These are phyloP conservation scores for Muschampia staudingeri DNA, from an alignment of 2,888 invertebrate species.

Conservation along the genomic window DNA sequence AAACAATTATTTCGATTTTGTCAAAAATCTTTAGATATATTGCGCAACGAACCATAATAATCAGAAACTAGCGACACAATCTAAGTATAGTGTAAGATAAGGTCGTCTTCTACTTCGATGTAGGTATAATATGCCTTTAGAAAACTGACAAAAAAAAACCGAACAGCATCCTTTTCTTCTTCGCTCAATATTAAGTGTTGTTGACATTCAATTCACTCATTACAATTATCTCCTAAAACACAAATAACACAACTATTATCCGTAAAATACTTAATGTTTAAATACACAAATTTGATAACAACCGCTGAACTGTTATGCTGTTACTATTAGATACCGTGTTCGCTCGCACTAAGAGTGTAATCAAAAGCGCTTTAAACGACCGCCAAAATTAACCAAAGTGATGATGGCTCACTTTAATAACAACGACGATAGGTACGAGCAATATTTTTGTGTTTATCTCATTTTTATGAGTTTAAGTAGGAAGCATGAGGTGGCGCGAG, in stretches of 20 bases:
- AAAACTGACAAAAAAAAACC: too few species aligned
- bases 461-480: slow-evolving; percentile 88
- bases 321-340: background rate
- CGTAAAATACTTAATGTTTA: background rate
- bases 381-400: slow-evolving; percentile 49
- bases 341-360: slow-evolving; percentile 23
- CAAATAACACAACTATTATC: background rate
- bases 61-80: too few species aligned
- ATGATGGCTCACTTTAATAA: slow-evolving; percentile 79
- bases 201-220: background rate
- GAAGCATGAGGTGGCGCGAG: slow-evolving; percentile 86
- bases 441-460: slow-evolving; percentile 88
- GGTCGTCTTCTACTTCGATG: too few species aligned
- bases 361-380: slow-evolving; percentile 45
- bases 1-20: too few species aligned
- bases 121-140: too few species aligned
- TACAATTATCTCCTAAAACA: background rate
- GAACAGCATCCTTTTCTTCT: too few species aligned
- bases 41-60: too few species aligned
- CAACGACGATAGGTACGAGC: slow-evolving; percentile 82
- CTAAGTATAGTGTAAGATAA: too few species aligned
- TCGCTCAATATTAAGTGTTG: background rate
- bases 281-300: background rate
- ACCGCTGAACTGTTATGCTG: slow-evolving; percentile 3
- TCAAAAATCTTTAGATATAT: too few species aligned